Conservation (phyloP, 2,113 vertebrate genomes). For the Hyperoodon ampullatus region DNA sequence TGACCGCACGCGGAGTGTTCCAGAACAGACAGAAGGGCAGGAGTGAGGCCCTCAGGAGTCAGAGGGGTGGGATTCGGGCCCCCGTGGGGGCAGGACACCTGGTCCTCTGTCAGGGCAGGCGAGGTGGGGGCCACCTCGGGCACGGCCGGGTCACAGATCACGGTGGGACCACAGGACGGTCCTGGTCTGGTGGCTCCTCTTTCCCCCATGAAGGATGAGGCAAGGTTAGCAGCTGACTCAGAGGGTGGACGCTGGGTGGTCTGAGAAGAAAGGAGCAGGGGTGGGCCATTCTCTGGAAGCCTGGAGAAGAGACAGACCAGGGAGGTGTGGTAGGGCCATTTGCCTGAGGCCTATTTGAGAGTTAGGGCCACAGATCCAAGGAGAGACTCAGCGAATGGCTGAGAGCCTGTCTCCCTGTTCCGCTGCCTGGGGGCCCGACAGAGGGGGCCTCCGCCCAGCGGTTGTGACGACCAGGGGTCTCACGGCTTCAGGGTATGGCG, state of each 20-base stretch:
- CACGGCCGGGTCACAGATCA: not conserved
- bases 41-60: not conserved
- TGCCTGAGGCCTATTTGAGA: not conserved
- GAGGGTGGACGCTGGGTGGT: not conserved
- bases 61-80: not conserved
- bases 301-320: not conserved
- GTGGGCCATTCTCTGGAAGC: not conserved
- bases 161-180: not conserved
- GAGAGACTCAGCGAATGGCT: not conserved
- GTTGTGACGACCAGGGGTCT: not conserved
- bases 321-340: not conserved
- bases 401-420: not conserved
- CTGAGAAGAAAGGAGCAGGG: not conserved
- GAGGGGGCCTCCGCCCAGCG: not conserved
- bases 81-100: not conserved
- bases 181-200: not conserved
- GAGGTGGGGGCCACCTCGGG: accelerated
- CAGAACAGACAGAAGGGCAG: not conserved
- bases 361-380: not conserved
- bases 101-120: not conserved
- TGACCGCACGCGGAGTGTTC: not conserved
- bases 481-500: not conserved
- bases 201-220: not conserved
- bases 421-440: not conserved
- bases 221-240: not conserved